A percentile compares a stretch with the other conserved stretches of the same genome.
Evolutionary conservation across 2,888 invertebrate species (phyloP).

Genomic region (Drosophila austrosaltans): DNA sequence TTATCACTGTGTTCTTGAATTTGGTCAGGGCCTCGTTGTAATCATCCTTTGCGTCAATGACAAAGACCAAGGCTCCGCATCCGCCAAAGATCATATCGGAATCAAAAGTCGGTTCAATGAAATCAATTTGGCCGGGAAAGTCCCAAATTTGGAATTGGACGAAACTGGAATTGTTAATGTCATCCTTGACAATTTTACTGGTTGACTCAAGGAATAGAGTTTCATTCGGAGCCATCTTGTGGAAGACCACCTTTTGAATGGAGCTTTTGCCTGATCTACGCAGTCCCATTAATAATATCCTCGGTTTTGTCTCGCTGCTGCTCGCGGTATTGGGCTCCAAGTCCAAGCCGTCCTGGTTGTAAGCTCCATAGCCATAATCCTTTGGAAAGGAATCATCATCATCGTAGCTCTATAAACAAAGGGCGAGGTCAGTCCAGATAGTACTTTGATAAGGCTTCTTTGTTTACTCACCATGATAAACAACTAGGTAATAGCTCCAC

Average conservation of each 20-base stretch:
- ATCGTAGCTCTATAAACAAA: slow-evolving; percentile 84
- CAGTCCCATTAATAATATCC: slow-evolving; percentile 97
- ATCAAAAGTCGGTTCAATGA: slow-evolving; percentile 98
- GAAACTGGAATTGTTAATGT: slow-evolving; percentile 97
- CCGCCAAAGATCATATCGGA: slow-evolving; percentile 98
- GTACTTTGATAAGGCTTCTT: slow-evolving; percentile 59
- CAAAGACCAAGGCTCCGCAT: slow-evolving; percentile 98
- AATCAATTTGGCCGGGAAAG: slow-evolving; percentile 99
- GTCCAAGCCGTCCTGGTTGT: slow-evolving; percentile 88
- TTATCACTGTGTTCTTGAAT: slow-evolving; percentile 95
- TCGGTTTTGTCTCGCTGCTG: slow-evolving; percentile 88
- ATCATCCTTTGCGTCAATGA: slow-evolving; percentile 99
- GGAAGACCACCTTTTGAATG: slow-evolving; percentile 99
- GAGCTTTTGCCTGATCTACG: slow-evolving; percentile 99
- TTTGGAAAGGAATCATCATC: slow-evolving; percentile 91
- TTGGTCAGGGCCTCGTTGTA: slow-evolving; percentile 97
- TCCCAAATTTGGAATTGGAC: slow-evolving; percentile 99
- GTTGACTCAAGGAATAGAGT: slow-evolving; percentile 99
- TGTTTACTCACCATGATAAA: slow-evolving; percentile 67
- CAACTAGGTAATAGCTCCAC: not conserved
- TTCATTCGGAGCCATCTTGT: slow-evolving; percentile 99
- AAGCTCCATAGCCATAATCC: slow-evolving; percentile 95
- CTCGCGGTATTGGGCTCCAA: slow-evolving; percentile 64
- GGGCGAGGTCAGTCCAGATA: not conserved
- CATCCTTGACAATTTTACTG: slow-evolving; percentile 99